Conservation (phyloP, 2,797 vertebrate genomes). For the Darevskia nairensis region DNA sequence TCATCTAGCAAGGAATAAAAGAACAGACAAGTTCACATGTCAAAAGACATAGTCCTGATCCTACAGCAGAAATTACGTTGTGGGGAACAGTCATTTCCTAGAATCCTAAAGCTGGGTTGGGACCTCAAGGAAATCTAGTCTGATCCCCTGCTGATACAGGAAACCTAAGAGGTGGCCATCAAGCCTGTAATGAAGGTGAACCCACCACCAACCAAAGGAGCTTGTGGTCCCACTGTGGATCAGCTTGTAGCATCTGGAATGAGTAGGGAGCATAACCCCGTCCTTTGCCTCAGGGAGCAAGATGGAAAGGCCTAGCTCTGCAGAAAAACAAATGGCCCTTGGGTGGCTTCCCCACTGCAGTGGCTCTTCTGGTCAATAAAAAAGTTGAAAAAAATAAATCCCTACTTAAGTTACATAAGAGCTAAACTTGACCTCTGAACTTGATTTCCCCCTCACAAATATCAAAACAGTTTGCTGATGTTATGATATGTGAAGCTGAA, state of each 20-base stretch:
- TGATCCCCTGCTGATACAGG: too few species aligned
- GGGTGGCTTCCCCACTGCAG: neutral
- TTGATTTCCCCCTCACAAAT: neutral
- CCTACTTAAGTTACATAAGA: neutral
- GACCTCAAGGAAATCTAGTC: too few species aligned
- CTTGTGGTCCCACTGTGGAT: too few species aligned
- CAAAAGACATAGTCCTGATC: neutral
- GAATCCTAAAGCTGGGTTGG: too few species aligned
- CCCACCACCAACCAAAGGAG: too few species aligned
- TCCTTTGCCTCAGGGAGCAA: neutral
- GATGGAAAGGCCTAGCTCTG: too few species aligned
- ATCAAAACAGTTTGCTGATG: neutral
- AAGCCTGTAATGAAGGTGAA: too few species aligned
- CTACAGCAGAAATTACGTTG: neutral
- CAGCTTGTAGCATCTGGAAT: too few species aligned
- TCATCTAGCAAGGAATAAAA: constrained; percentile 13
- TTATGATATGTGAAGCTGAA: constrained; percentile 8
- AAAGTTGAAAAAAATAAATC: neutral
- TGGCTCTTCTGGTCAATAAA: neutral
- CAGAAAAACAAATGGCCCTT: neutral
- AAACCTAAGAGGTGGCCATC: too few species aligned
- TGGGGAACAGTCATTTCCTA: too few species aligned
- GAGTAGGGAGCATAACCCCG: too few species aligned
- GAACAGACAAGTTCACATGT: constrained; percentile 10
- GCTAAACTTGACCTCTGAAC: neutral